Base-by-base conservation (phyloP, 1,140 invertebrate genomes). In the Brachionus sp. region DNA sequence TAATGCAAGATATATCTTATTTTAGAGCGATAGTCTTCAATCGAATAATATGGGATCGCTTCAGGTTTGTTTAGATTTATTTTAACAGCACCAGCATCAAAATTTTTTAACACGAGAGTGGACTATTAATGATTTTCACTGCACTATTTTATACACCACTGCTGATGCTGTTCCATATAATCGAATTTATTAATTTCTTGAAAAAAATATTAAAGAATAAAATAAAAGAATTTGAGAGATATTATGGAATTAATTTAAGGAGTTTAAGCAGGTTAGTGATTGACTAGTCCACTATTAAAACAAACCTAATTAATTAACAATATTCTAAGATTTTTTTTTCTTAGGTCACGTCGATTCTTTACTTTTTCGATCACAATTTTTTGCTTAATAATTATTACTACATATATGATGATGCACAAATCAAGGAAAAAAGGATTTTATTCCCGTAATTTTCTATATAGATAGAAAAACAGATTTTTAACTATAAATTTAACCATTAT, bases 181-280 rank as follows among this genome's bases (percentile, higher is more conserved):
- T 57, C 19, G 19, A 57, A 29, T 50, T 50, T 50, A 50, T 50
- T 50, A n/a, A 50, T 50, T 50, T 50, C 44, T 50, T 50, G 13
- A 16, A 23, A 57, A 23, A 57, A 57, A 23, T 25, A 57, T 53
- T 50, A 35, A 50, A 80, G 77, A 62, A 80, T 42, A 57, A 66
- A 62, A 80, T 80, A 23, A 80, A 80, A 80, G 35, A 62, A 42
- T 50, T 80, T 25, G 77, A 80, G 57, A 80, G 77, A 80, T 66
- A 64, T 35, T 80, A 80, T 66, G 77, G 77, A 62, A n/a, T 80
- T 29, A 50, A 80, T 62, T 80, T 80, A 80, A 80, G 77, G 42
- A 80, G 50, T 66, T 80, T 80, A 66, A 66, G 77, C 50, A 80
- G 77, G 77, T 80, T 80, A 29, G 77, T 42, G 4, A 13, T 29